These are phyloP conservation scores for Drosophila neonasuta DNA, from an alignment of 2,888 invertebrate genomes.

Conservation along the genomic window DNA sequence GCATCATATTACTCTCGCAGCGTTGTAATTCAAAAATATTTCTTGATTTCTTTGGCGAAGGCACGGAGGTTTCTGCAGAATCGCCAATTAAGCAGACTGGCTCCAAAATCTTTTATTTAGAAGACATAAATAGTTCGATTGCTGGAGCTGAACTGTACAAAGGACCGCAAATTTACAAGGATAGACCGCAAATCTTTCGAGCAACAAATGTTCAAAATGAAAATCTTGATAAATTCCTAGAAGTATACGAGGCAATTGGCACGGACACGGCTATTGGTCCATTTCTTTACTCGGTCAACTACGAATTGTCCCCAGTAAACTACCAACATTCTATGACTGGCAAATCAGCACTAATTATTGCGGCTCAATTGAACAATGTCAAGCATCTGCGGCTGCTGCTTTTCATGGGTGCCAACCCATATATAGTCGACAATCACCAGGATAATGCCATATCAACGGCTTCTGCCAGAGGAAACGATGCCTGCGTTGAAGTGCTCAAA, in stretches of 20 bases:
- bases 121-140: constrained; percentile 50
- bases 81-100: neutral
- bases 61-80: constrained; percentile 27
- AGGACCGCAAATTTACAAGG: constrained; percentile 41
- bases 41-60: constrained; percentile 51
- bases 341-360: constrained; percentile 58
- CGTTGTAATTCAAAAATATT: constrained; percentile 9
- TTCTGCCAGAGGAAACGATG: constrained; percentile 30
- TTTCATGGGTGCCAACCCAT: constrained; percentile 64
- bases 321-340: constrained; percentile 62
- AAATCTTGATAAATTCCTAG: constrained; percentile 57
- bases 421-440: constrained; percentile 39
- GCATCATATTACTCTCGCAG: constrained; percentile 57
- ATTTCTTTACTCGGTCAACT: constrained; percentile 56
- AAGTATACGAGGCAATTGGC: constrained; percentile 57
- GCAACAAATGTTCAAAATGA: constrained; percentile 40
- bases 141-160: constrained; percentile 26
- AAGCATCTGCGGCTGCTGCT: constrained; percentile 55
- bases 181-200: constrained; percentile 28
- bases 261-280: constrained; percentile 50
- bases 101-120: constrained; percentile 47
- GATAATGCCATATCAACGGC: constrained; percentile 53
- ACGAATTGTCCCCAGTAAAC: constrained; percentile 57
- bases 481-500: constrained; percentile 54
- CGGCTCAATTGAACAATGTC: constrained; percentile 47